Conservation (phyloP, 2,797 vertebrate genomes). For the Sebastes itinus region DNA sequence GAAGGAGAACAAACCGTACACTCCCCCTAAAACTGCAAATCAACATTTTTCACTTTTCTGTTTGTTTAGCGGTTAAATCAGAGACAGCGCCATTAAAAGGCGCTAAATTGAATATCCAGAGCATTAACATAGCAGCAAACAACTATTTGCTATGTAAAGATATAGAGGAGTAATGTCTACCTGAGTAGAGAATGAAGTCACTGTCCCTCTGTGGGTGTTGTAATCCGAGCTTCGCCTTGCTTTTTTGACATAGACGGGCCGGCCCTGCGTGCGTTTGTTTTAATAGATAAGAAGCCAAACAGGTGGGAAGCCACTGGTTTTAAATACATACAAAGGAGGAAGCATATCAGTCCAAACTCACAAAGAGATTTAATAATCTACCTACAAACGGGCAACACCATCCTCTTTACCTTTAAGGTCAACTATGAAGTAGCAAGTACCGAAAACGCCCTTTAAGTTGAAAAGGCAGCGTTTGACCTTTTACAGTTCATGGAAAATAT, state of each 20-base stretch:
- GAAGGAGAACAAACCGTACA: no score
- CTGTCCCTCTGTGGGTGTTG: no score
- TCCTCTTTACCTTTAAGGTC: conserved; percentile 37
- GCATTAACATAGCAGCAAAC: no score
- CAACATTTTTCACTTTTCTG: background rate
- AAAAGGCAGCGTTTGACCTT: conserved; percentile 41
- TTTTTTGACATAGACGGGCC: no score
- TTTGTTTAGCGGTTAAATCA: background rate
- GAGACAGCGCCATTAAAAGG: no score
- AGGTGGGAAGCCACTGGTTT: background rate
- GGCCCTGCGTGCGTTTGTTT: background rate
- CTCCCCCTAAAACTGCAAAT: background rate
- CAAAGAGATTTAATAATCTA: conserved; percentile 2
- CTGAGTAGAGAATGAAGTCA: no score
- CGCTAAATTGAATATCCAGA: no score
- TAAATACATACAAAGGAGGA: background rate
- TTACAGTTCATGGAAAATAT: conserved; percentile 35
- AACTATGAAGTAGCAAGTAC: conserved; percentile 4
- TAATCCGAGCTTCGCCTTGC: no score
- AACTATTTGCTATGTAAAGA: no score
- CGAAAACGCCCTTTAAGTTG: conserved; percentile 19
- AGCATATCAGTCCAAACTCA: background rate
- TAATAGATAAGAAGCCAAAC: background rate
- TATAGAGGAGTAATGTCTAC: no score
- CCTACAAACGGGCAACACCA: background rate